Base-by-base conservation (phyloP, 1,140 invertebrate species). In the Nebria ingens region DNA sequence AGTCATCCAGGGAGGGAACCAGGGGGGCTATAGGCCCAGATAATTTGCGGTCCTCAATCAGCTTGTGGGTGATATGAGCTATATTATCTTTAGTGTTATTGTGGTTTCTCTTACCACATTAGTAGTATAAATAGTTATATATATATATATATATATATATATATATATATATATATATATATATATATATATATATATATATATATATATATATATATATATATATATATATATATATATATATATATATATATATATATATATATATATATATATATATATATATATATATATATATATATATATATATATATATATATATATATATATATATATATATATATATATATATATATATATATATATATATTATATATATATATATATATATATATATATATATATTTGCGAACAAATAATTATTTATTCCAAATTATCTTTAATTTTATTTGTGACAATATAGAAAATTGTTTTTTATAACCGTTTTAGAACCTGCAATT, bases 321-420 rank as follows among this genome's bases (percentile, higher is more conserved):
- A 6, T 34, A 34, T n/a, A 34, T 34, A 34, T 9, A 34, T 34
- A 34, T n/a, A 34, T n/a, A 34, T 34, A 34, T n/a, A 34, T 34
- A 34, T 34, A 34, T 34, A 34, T n/a, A 34, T 9, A 34, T 34
- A 34, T 34, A 34, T n/a, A 9, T 34, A 34, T 34, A 34, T 34
- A 9, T n/a, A 34, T 6, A 6, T 9, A n/a, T 34, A 34, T 34
- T 34, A 34, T n/a, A 34, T 34, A 34, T 6, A 6, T 34, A n/a
- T 34, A 34, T n/a, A 34, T 34, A 34, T n/a, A 34, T 34, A 34
- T n/a, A 34, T 34, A 34, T n/a, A 34, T 34, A 34, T n/a, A 34
- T 34, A 34, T n/a, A 34, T n/a, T 34, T 34, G 25, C 25, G 25
- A 9, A 34, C 25, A 34, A 9, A 34, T n/a, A 34, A n/a, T n/a